phyloP scores from a whole-genome alignment of 2,888 invertebrate genomes.

The Choristoneura rosaceana region DNA sequence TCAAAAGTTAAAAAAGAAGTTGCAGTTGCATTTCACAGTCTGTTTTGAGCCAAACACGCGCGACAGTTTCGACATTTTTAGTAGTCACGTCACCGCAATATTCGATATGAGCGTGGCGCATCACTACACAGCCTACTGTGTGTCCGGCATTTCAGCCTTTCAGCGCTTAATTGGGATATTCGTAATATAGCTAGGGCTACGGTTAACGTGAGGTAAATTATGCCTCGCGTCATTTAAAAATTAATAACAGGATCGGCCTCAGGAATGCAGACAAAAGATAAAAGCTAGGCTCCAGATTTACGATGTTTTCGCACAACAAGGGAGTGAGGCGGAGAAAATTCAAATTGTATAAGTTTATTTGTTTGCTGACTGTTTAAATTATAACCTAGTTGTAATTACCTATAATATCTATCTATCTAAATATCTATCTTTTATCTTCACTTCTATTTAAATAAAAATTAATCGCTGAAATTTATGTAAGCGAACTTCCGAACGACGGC shows the following conservation, averaged over 20 bases:
- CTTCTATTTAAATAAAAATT: too few species aligned
- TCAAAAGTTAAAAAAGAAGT: too few species aligned
- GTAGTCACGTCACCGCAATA: neutral
- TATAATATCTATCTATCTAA: too few species aligned
- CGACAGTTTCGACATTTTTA: neutral
- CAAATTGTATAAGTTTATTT: too few species aligned
- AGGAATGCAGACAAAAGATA: conserved; percentile 13
- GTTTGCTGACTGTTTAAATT: too few species aligned
- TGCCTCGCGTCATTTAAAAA: conserved; percentile 39
- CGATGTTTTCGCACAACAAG: neutral
- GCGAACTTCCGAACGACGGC: too few species aligned
- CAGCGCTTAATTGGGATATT: conserved; percentile 48
- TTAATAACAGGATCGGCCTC: conserved; percentile 27
- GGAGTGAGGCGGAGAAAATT: too few species aligned
- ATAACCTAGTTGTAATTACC: too few species aligned
- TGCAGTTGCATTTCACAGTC: too few species aligned
- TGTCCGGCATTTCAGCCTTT: conserved; percentile 53
- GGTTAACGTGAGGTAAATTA: conserved; percentile 38
- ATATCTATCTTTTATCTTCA: too few species aligned
- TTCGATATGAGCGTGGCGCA: neutral
- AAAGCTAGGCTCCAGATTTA: conserved; percentile 4
- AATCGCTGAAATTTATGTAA: too few species aligned
- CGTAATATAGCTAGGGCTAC: conserved; percentile 36
- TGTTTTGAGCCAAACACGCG: too few species aligned
- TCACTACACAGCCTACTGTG: conserved; percentile 37